phyloP scores from a whole-genome alignment of 2,797 vertebrate genomes.

The Myotis daubentonii region DNA sequence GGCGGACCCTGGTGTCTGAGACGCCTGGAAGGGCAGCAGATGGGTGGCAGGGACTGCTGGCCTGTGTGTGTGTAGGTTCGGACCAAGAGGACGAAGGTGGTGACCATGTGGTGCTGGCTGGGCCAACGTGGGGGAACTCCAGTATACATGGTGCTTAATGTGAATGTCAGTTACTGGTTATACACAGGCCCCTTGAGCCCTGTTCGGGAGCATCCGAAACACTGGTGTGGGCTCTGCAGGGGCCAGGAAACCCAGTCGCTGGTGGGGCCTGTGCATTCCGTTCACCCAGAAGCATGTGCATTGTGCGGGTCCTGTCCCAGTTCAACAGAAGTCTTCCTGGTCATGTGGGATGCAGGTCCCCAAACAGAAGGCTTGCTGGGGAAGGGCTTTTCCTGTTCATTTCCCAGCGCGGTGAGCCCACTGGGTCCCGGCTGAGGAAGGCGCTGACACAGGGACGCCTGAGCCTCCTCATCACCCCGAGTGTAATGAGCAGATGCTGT shows the following conservation, averaged over 20 bases:
- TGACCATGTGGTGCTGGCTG: neutral
- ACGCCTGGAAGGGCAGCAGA: neutral
- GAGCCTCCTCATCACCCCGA: constrained; percentile 90
- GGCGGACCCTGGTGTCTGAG: neutral
- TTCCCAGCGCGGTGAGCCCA: neutral
- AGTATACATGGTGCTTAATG: neutral
- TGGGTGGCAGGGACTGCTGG: neutral
- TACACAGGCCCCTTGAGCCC: neutral
- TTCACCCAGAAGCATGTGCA: neutral
- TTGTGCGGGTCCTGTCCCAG: neutral
- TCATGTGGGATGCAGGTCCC: neutral
- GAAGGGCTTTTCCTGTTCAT: neutral
- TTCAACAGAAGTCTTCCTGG: neutral
- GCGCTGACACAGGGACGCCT: constrained; percentile 71
- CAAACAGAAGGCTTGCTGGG: neutral
- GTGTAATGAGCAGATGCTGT: constrained; percentile 85
- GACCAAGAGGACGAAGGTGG: neutral
- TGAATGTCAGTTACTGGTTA: neutral
- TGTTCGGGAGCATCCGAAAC: neutral
- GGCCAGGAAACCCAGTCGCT: neutral
- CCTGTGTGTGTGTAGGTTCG: neutral
- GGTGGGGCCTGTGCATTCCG: neutral
- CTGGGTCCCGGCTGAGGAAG: neutral
- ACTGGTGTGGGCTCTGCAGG: neutral
- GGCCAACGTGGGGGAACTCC: neutral